phyloP scores from a whole-genome alignment of 2,797 vertebrate species.

The Cirrhinus mrigala region DNA sequence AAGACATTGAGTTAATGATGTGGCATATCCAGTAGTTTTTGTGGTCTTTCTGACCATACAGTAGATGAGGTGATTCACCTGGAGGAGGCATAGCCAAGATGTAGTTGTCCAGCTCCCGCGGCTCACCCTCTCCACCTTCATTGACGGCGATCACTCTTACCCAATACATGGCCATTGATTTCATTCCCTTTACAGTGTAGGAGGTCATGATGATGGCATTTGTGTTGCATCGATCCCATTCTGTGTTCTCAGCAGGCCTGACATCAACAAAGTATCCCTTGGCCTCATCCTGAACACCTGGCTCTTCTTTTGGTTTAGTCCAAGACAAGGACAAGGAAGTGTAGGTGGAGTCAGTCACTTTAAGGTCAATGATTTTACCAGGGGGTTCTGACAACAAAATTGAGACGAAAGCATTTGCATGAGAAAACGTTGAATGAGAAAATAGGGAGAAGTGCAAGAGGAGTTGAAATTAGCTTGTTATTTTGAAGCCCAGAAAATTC shows the following conservation, averaged over 20 bases:
- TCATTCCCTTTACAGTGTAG: conserved; percentile 85
- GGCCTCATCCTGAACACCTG: conserved; percentile 75
- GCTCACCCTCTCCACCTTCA: conserved; percentile 79
- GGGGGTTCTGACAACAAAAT: conserved; percentile 80
- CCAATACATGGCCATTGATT: conserved; percentile 82
- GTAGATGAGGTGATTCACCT: conserved; percentile 74
- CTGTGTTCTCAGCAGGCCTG: conserved; percentile 77
- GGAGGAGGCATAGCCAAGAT: conserved; percentile 76
- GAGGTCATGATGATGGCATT: conserved; percentile 71
- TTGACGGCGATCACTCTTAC: conserved; percentile 82
- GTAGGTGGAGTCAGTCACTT: conserved; percentile 84
- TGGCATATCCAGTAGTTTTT: neutral
- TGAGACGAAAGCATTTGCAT: conserved; percentile 3
- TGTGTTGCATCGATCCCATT: conserved; percentile 85
- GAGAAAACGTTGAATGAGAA: neutral
- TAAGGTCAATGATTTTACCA: conserved; percentile 84
- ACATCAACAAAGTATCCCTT: conserved; percentile 89
- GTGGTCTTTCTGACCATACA: neutral
- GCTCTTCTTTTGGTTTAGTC: conserved; percentile 78
- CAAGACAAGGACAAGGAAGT: conserved; percentile 85
- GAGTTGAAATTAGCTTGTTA: neutral
- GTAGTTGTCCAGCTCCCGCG: conserved; percentile 78
- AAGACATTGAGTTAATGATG: neutral
- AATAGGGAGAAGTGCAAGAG: neutral
- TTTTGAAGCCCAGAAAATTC: neutral